Conservation (phyloP, 2,113 vertebrate species). For the Rutilus rutilus region DNA sequence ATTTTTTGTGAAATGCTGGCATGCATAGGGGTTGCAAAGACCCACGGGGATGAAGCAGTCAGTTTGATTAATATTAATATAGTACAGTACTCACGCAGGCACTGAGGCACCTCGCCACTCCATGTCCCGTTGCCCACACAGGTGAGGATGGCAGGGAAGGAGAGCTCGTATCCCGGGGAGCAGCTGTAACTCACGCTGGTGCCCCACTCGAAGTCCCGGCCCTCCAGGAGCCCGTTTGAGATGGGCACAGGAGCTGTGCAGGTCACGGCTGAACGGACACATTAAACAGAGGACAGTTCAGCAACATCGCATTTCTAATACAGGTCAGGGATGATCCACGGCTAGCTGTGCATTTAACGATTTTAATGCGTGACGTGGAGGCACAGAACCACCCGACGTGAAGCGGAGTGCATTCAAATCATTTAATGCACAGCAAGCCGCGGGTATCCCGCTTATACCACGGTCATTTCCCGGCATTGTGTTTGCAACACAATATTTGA, state of each 20-base stretch:
- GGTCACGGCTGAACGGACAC: conserved; percentile 84
- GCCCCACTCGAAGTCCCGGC: conserved; percentile 94
- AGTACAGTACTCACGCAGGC: conserved; percentile 86
- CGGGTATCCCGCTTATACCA: too few relatives aligned
- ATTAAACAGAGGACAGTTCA: neutral
- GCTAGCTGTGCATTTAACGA: too few relatives aligned
- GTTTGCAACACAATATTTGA: too few relatives aligned
- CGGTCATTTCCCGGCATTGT: too few relatives aligned
- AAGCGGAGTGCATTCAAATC: too few relatives aligned
- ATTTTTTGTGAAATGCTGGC: neutral
- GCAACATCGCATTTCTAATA: neutral
- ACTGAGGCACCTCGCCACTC: conserved; percentile 96
- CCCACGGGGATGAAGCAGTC: neutral
- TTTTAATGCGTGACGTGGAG: too few relatives aligned
- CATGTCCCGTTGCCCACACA: conserved; percentile 94
- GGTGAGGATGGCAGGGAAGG: conserved; percentile 95
- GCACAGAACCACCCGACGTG: too few relatives aligned
- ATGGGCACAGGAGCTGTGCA: conserved; percentile 86
- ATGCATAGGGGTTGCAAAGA: conserved; percentile 10
- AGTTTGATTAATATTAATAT: conserved; percentile 27
- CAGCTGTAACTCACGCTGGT: conserved; percentile 96
- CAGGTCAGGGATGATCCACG: neutral
- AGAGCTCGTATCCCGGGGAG: conserved; percentile 95
- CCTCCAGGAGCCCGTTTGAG: conserved; percentile 92
- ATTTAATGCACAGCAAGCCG: too few relatives aligned